Evolutionary conservation across 2,888 invertebrate species (phyloP).

Genomic region (Euzetes globulus): DNA sequence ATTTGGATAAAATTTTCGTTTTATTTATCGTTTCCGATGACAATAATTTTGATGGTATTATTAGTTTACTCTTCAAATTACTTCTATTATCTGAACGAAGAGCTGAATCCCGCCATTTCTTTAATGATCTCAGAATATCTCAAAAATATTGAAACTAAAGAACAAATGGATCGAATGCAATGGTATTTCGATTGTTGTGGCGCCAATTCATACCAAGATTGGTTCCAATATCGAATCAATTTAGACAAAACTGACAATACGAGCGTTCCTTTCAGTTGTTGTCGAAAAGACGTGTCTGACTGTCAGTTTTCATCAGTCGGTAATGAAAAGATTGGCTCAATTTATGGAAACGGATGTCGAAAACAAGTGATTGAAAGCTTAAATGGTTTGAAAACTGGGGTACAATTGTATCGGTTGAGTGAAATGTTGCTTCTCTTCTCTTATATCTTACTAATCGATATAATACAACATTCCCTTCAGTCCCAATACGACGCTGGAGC

Average conservation of each 20-base stretch:
- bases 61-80: neutral
- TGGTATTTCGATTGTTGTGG: conserved; percentile 1
- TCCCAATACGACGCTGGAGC: neutral
- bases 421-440: neutral
- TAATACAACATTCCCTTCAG: neutral
- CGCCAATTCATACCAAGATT: neutral
- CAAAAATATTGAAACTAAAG: neutral
- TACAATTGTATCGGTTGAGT: neutral
- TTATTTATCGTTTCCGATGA: neutral
- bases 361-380: neutral
- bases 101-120: neutral
- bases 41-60: neutral
- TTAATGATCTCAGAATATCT: neutral
- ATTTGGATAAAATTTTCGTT: neutral
- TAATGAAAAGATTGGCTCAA: neutral
- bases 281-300: neutral
- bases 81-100: neutral
- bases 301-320: neutral
- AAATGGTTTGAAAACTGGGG: neutral
- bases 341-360: neutral
- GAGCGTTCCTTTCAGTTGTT: neutral
- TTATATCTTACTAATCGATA: neutral
- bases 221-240: neutral
- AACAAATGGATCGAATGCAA: neutral
- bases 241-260: neutral